These are phyloP conservation scores for Acleris emargana DNA, from an alignment of 2,888 invertebrate genomes.

Conservation along the genomic window DNA sequence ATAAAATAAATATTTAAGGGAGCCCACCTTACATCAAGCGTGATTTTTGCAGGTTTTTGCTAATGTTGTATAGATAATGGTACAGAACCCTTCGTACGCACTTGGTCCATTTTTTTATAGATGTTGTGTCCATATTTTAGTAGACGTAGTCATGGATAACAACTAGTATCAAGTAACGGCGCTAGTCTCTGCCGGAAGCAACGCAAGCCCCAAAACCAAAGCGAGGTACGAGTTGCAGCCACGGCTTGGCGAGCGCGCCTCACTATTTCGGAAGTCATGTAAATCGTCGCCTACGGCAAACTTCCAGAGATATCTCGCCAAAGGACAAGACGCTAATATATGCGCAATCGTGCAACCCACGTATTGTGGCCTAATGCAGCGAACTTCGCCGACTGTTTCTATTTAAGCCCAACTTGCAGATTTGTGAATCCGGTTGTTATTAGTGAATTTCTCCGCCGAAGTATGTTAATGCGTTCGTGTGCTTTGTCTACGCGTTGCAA, in stretches of 20 bases:
- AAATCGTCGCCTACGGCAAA: constrained; percentile 76
- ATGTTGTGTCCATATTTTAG: background rate
- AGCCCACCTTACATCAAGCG: too few species aligned
- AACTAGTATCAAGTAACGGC: background rate
- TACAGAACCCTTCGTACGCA: too few species aligned
- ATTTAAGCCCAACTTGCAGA: constrained; percentile 65
- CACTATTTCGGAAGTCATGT: constrained; percentile 79
- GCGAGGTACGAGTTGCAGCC: constrained; percentile 48
- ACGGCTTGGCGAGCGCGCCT: constrained; percentile 63
- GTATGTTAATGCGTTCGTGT: constrained; percentile 33
- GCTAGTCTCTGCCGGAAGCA: constrained; percentile 33
- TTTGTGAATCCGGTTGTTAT: constrained; percentile 49
- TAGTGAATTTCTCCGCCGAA: constrained; percentile 41
- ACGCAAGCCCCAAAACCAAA: constrained; percentile 42
- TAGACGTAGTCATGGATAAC: background rate
- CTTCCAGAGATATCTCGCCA: constrained; percentile 77
- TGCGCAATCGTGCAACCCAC: constrained; percentile 76
- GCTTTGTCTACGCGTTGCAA: constrained; percentile 17
- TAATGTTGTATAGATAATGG: too few species aligned
- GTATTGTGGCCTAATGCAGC: constrained; percentile 77
- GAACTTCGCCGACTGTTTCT: constrained; percentile 68
- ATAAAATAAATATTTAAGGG: too few species aligned
- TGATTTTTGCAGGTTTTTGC: too few species aligned
- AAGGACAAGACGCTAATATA: constrained; percentile 83
- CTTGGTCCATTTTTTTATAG: too few species aligned